These are phyloP conservation scores for Drosophila demipolita DNA, from an alignment of 2,888 invertebrate genomes.

Conservation along the genomic window DNA sequence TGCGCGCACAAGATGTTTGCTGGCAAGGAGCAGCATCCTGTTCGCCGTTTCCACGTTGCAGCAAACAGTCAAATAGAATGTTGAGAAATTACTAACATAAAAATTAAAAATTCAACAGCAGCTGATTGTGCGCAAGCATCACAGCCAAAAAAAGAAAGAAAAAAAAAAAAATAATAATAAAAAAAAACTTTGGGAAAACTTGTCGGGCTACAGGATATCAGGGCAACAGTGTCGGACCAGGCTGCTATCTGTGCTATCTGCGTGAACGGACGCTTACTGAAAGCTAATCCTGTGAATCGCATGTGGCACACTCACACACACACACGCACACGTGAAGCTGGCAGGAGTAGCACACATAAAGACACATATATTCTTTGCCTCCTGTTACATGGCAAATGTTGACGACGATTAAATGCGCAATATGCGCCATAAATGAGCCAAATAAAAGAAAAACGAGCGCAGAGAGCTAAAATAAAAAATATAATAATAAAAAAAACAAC, in stretches of 20 bases:
- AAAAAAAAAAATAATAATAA: background rate
- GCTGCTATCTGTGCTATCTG: slow-evolving; percentile 18
- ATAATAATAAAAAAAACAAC: slow-evolving; percentile 4
- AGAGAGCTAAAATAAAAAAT: slow-evolving; percentile 57
- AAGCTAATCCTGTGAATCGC: slow-evolving; percentile 59
- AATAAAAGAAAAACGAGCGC: slow-evolving; percentile 57
- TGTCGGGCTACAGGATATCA: slow-evolving; percentile 34
- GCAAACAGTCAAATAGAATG: slow-evolving; percentile 55
- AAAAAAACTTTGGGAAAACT: slow-evolving; percentile 47
- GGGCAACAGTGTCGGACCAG: slow-evolving; percentile 8
- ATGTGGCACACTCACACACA: slow-evolving; percentile 32
- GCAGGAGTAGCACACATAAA: background rate
- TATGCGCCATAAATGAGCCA: slow-evolving; percentile 78
- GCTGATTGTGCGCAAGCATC: slow-evolving; percentile 58
- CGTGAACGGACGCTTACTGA: slow-evolving; percentile 41
- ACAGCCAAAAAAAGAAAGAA: slow-evolving; percentile 14
- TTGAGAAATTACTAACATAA: slow-evolving; percentile 79
- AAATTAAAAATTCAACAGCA: slow-evolving; percentile 82
- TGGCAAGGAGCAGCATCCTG: slow-evolving; percentile 42
- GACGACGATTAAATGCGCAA: slow-evolving; percentile 77
- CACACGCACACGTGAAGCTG: background rate
- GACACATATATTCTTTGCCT: slow-evolving; percentile 19
- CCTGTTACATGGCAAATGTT: slow-evolving; percentile 54
- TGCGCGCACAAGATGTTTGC: slow-evolving; percentile 74
- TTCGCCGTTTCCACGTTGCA: slow-evolving; percentile 19